Evolutionary conservation across 2,797 vertebrate species (phyloP), one percentile per base, ranked within the genome.

Genomic region (Orestias chungarensis): DNA sequence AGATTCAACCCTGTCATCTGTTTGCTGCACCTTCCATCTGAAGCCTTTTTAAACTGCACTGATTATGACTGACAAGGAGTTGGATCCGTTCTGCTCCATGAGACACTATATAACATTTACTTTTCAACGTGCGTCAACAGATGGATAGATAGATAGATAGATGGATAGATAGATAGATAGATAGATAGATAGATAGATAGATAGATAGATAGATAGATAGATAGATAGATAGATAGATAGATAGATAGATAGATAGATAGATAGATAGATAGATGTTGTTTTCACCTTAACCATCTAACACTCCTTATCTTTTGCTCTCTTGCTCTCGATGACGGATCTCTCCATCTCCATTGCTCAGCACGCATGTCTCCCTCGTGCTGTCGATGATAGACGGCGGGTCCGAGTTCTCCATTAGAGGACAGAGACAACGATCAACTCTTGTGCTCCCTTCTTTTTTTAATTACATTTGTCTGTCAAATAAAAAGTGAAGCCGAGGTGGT

Each of bases 401-500:
- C 71, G 3, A 78, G 72, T 70, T 83, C 80, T 84, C 82, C 66
- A 79, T 81, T 82, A 85, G 75, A 74, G 35, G 67, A 73, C 18
- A 42, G 74, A 88, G 87, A 90, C 78, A 86, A 84, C 78, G 78
- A 87, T 87, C 87, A 86, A 79, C 82, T 76, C 84, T 69, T 23
- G 44, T 71, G 59, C 67, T 54, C 69, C 74, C 47, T 29, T 43
- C 46, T 27, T 31, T 64, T 74, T 90, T 88, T 88, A 89, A 89
- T 90, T 89, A 90, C 83, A 76, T 81, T 81, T 73, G 67, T 85
- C 76, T 75, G 75, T 86, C 79, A 76, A 78, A 73, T 74, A 70
- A 74, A 77, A 67, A 65, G 50, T 71, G 18, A 43, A 76, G 54
- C 72, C 8, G 42, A 15, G 71, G 79, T 57, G 15, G 70, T 64